Base-by-base conservation (phyloP, 2,113 vertebrate species). In the Empidonax alnorum region DNA sequence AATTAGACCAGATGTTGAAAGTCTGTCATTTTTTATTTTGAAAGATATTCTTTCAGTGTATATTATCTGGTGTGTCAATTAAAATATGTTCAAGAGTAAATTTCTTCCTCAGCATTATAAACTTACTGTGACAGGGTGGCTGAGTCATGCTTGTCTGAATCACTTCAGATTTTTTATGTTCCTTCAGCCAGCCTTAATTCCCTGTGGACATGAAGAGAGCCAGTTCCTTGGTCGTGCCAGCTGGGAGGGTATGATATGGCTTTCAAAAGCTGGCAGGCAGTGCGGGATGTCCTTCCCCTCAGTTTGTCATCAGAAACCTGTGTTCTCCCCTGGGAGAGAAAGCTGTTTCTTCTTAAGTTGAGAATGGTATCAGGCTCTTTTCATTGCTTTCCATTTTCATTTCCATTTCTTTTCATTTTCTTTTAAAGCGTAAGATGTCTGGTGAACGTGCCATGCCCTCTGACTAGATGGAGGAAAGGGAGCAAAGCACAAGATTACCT, bases 11-110 rank as follows among this genome's bases (percentile, higher is more conserved):
- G 95, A 96, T 96, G 95, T 93, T 95, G 88, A 39, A 85, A 95
- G 86, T 94, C 92, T 97, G 96, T 83, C 94, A 91, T 97, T 78
- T 94, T 95, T 86, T 96, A 95, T 96, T 96, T 94, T 91, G 83
- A 95, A 97, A 92, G 59, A 89, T 93, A 86, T 47, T 95, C 63
- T 94, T 91, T 77, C 72, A 37, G 53, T 68, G 46, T 81, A 31
- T 89, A 86, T 96, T 96, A 96, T 94, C 76, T 89, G 63, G 37
- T 47, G 41, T 92, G 95, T 96, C 95, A 93, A 96, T 96, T 97
- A 97, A 97, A 96, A 96, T 87, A 93, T 37, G 87, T 86, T 95
- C 63, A 67, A 84, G 85, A 96, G 74, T 82, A 82, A 80, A 97
- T 95, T 90, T 89, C 62, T 92, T 91, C 76, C 79, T 96, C 81